These are phyloP conservation scores for Limnothrissa miodon DNA, from an alignment of 2,113 vertebrate species.

Conservation along the genomic window DNA sequence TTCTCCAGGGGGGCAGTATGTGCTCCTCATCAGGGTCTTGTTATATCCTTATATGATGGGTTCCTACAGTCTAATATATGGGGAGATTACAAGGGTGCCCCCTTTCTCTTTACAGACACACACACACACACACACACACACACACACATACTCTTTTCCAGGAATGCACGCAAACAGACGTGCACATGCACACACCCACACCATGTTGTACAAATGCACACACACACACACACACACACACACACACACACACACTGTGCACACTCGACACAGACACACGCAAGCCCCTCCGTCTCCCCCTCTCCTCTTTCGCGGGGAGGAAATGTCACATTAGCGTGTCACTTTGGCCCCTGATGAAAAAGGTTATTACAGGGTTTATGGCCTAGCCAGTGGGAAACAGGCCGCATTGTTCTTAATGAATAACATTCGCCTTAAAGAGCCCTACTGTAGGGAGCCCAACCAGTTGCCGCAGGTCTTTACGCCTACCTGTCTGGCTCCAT, in stretches of 20 bases:
- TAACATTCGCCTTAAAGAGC: conserved; percentile 45
- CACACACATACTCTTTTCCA: not conserved
- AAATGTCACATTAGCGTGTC: conserved; percentile 51
- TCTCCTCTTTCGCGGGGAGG: conserved; percentile 45
- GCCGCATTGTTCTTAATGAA: conserved; percentile 46
- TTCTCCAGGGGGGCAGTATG: conserved; percentile 52
- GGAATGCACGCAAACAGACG: not conserved
- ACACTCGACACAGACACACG: not conserved
- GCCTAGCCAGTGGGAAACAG: conserved; percentile 44
- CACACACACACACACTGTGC: not conserved
- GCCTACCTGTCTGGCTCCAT: conserved; percentile 20
- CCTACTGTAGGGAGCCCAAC: conserved; percentile 57
- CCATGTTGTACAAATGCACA: not conserved
- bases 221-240: not conserved
- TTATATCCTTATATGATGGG: conserved; percentile 64
- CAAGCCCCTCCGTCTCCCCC: conserved; percentile 14
- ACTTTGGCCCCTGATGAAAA: conserved; percentile 42
- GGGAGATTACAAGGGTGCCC: conserved; percentile 52
- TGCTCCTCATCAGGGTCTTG: conserved; percentile 55
- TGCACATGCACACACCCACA: not conserved
- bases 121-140: not conserved
- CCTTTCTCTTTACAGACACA: not conserved
- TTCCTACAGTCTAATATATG: conserved; percentile 55
- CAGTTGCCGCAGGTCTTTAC: not conserved
- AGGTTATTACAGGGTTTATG: conserved; percentile 53